phyloP scores from a whole-genome alignment of 1,140 invertebrate species.

The Drosophila chauvacae region DNA sequence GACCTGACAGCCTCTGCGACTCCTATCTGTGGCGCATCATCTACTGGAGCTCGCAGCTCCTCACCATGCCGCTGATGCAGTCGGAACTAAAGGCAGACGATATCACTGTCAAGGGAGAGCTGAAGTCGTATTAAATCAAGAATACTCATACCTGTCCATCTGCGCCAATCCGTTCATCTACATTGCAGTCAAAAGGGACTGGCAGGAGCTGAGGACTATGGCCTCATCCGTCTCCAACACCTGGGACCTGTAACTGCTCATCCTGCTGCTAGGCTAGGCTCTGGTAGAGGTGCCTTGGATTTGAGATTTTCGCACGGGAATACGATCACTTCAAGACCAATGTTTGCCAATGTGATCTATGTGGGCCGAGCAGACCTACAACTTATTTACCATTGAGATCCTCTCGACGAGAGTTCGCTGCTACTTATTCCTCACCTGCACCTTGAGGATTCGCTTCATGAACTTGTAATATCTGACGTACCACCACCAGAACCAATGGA shows the following conservation, averaged over 20 bases:
- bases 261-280: slow-evolving; percentile 85
- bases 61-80: slow-evolving; percentile 97
- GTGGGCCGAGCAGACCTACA: slow-evolving; percentile 91
- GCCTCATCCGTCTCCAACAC: slow-evolving; percentile 96
- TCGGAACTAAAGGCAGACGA: slow-evolving; percentile 99
- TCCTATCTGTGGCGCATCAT: slow-evolving; percentile 97
- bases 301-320: slow-evolving; percentile 89
- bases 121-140: slow-evolving; percentile 97
- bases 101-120: slow-evolving; percentile 96
- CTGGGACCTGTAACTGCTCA: slow-evolving; percentile 98
- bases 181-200: slow-evolving; percentile 96
- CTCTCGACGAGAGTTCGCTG: slow-evolving; percentile 95
- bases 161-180: slow-evolving; percentile 98
- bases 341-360: slow-evolving; percentile 92
- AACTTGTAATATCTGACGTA: slow-evolving; percentile 98
- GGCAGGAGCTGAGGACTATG: slow-evolving; percentile 89
- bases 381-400: slow-evolving; percentile 97
- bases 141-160: slow-evolving; percentile 98
- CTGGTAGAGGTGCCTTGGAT: slow-evolving; percentile 54
- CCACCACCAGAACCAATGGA: slow-evolving; percentile 96
- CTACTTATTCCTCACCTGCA: slow-evolving; percentile 98
- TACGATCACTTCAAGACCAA: slow-evolving; percentile 91
- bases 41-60: slow-evolving; percentile 98
- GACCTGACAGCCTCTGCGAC: slow-evolving; percentile 88
- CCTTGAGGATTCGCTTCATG: slow-evolving; percentile 96